Evolutionary conservation across 1,140 invertebrate species (phyloP), one percentile per base, ranked within the genome.

Genomic region (Drepana arcuata): DNA sequence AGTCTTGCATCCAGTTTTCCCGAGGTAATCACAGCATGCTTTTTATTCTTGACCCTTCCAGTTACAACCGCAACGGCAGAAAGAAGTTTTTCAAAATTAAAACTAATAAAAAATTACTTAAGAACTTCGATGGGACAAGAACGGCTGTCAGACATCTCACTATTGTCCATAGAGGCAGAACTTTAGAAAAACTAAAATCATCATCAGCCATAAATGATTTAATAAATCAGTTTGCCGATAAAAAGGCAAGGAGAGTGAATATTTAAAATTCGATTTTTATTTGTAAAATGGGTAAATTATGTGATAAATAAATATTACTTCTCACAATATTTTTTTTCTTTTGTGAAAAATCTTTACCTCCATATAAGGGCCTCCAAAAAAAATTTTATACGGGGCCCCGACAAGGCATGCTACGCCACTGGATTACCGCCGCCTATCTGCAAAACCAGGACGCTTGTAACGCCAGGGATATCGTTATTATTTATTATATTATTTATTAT

Each of bases 21-120:
- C 23, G 54, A 61, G 42, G 48, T 61, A 54, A 47, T 58, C 26
- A 59, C 54, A 65, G 47, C 55, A 49, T 58, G 46, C 42, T 47
- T 58, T 58, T 48, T 62, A 59, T 61, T 61, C 41, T 58, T 58
- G 49, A 61, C 44, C 38, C 57, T 61, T 61, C 48, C 57, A 48
- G 52, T 61, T 48, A 59, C 45, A 43, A 52, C 48, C 35, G 52
- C 52, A 43, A 44, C 37, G 2, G 52, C 43, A 39, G 41, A 50
- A 51, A 60, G 42, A 47, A 50, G 53, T 57, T 51, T 61, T 53
- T 53, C 45, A 47, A 56, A 63, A 44, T 49, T 52, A 52, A 62
- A 54, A 55, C 43, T 58, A 18, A 62, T 55, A 42, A 58, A 49
- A n/a, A 55, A 43, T 41, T 51, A 55, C 31, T 45, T 47, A 56